phyloP scores from a whole-genome alignment of 37 sponge, comb jelly and placozoan genomes.

The Amphimedon queenslandica region DNA sequence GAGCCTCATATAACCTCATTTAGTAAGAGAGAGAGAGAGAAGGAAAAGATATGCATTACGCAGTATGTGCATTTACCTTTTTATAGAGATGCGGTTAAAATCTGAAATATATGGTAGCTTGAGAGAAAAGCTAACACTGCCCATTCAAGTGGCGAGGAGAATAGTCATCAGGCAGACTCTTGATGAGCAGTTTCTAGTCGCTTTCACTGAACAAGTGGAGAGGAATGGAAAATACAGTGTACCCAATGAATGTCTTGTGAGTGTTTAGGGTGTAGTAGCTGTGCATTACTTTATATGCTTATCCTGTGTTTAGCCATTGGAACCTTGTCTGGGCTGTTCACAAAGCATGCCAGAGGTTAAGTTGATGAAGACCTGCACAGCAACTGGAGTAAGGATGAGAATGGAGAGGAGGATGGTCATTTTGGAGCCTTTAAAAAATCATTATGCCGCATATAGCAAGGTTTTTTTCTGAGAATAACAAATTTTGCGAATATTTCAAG shows the following conservation, averaged over 20 bases:
- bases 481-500: no score
- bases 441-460: background rate
- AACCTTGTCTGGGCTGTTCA: slow-evolving; percentile 92
- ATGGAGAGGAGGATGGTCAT: background rate
- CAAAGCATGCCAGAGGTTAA: slow-evolving; percentile 72
- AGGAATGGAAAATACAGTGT: slow-evolving; percentile 60
- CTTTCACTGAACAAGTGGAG: slow-evolving; percentile 79
- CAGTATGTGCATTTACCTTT: no score
- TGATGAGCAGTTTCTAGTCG: slow-evolving; percentile 75
- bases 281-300: background rate
- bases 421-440: background rate
- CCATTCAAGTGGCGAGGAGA: slow-evolving; percentile 69
- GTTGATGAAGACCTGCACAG: slow-evolving; percentile 76
- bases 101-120: slow-evolving; percentile 71
- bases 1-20: slow-evolving; percentile 31
- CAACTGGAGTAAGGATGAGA: slow-evolving; percentile 17
- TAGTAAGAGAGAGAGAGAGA: no score
- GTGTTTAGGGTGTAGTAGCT: slow-evolving; percentile 11
- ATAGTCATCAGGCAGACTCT: slow-evolving; percentile 87
- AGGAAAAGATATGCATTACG: no score
- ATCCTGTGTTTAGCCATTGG: slow-evolving; percentile 32
- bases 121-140: slow-evolving; percentile 52
- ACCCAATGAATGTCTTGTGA: slow-evolving; percentile 48
- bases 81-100: slow-evolving; percentile 63
- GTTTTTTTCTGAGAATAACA: no score